These are phyloP conservation scores for Felis catus DNA, from an alignment of 2,113 vertebrate species.

Conservation along the genomic window DNA sequence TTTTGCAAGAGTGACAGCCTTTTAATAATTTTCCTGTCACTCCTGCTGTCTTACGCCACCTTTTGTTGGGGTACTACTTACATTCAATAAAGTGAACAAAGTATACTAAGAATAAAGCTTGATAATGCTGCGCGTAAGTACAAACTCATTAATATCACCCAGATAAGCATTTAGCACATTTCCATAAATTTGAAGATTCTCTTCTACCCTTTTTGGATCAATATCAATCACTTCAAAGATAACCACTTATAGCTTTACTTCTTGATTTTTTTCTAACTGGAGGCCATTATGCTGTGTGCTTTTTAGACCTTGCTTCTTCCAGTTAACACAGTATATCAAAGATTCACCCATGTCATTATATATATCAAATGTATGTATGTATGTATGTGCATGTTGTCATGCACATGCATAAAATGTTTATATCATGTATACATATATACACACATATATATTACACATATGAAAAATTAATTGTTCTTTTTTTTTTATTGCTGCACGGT, in stretches of 20 bases:
- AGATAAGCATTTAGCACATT: neutral
- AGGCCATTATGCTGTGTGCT: neutral
- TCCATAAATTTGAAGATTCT: neutral
- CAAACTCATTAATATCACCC: neutral
- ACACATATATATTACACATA: neutral
- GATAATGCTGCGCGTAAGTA: neutral
- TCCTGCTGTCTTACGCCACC: neutral
- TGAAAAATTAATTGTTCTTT: neutral
- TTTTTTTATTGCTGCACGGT: neutral
- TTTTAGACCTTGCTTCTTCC: neutral
- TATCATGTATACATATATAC: neutral
- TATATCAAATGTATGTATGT: neutral
- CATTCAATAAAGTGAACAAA: neutral
- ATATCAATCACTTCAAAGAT: neutral
- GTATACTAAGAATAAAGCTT: neutral
- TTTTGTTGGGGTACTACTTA: neutral
- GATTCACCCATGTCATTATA: neutral
- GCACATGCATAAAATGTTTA: neutral
- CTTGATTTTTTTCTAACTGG: neutral
- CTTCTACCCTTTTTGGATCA: neutral
- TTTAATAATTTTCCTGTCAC: neutral
- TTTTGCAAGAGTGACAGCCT: neutral
- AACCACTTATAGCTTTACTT: neutral
- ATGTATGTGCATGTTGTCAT: neutral
- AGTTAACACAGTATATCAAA: neutral